Conservation (phyloP, 2,888 invertebrate species). For the Drosophila phalerata region DNA sequence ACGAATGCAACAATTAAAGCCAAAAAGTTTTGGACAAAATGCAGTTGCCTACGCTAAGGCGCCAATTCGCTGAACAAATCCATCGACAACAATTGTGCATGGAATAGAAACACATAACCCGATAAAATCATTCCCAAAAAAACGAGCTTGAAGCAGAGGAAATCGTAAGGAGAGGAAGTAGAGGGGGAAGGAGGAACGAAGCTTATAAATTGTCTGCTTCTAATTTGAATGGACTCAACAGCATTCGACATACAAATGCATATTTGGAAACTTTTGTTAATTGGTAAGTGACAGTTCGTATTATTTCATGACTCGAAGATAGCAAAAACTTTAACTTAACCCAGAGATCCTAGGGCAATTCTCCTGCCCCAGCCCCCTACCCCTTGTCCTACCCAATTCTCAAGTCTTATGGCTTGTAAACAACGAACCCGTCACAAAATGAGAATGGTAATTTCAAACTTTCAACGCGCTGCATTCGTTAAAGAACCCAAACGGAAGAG, state of each 20-base stretch:
- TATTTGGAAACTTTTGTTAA: constrained; percentile 85
- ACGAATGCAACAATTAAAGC: constrained; percentile 78
- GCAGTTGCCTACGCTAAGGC: constrained; percentile 62
- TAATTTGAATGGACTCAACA: constrained; percentile 84
- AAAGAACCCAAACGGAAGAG: constrained; percentile 23
- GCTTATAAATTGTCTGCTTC: constrained; percentile 71
- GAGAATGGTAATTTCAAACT: constrained; percentile 73
- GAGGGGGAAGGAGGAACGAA: constrained; percentile 29
- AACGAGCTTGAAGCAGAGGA: background rate
- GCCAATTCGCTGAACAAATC: constrained; percentile 67
- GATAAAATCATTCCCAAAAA: constrained; percentile 4
- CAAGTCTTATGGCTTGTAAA: constrained; percentile 31
- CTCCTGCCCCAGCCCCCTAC: background rate
- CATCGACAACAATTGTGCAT: constrained; percentile 55
- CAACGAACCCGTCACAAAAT: constrained; percentile 38
- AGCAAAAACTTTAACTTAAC: constrained; percentile 42
- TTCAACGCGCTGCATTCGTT: constrained; percentile 61
- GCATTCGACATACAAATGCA: constrained; percentile 84
- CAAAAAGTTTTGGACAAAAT: constrained; percentile 75
- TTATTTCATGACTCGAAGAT: constrained; percentile 37
- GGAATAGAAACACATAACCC: constrained; percentile 42
- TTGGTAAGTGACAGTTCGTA: constrained; percentile 81
- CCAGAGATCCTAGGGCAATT: background rate
- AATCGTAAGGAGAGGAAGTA: background rate
- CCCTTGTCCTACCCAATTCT: background rate